Evolutionary conservation across 1,140 invertebrate species (phyloP).

Genomic region (Stegodyphus mimosarum): DNA sequence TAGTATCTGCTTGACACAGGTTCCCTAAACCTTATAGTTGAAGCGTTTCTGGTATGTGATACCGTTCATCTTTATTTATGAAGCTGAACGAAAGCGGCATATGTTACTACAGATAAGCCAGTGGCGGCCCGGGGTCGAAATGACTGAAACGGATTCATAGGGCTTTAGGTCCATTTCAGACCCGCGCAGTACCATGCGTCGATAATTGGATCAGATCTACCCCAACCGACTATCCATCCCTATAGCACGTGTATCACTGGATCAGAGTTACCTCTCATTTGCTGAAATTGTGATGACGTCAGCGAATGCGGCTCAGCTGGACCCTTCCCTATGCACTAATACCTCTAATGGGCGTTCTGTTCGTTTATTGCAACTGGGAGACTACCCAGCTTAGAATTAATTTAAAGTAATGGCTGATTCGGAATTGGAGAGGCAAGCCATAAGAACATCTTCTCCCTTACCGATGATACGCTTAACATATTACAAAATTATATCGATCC

Average conservation of each 20-base stretch:
- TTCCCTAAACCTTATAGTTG: background rate
- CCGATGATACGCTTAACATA: constrained; percentile 12
- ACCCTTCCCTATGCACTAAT: constrained; percentile 47
- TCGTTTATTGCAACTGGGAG: constrained; percentile 40
- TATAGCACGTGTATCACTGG: constrained; percentile 34
- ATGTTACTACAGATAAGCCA: constrained; percentile 50
- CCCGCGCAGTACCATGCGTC: constrained; percentile 40
- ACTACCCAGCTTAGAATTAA: constrained; percentile 54
- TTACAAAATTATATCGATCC: constrained; percentile 1
- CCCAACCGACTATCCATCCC: constrained; percentile 15
- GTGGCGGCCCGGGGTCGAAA: constrained; percentile 9
- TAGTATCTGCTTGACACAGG: background rate
- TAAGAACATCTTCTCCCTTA: constrained; percentile 9
- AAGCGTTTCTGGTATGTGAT: constrained; percentile 31
- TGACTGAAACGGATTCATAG: constrained; percentile 39
- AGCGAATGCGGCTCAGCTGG: constrained; percentile 55
- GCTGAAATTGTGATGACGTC: constrained; percentile 53
- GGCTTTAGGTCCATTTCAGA: constrained; percentile 48
- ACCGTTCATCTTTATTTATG: constrained; percentile 54
- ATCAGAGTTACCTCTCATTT: constrained; percentile 48
- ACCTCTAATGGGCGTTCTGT: constrained; percentile 53
- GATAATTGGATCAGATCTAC: constrained; percentile 56
- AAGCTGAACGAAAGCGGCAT: constrained; percentile 42
- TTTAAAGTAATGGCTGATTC: constrained; percentile 50
- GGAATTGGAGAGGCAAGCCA: constrained; percentile 21